Evolutionary conservation across 1,140 invertebrate genomes (phyloP).

Genomic region (Zophobas morio): DNA sequence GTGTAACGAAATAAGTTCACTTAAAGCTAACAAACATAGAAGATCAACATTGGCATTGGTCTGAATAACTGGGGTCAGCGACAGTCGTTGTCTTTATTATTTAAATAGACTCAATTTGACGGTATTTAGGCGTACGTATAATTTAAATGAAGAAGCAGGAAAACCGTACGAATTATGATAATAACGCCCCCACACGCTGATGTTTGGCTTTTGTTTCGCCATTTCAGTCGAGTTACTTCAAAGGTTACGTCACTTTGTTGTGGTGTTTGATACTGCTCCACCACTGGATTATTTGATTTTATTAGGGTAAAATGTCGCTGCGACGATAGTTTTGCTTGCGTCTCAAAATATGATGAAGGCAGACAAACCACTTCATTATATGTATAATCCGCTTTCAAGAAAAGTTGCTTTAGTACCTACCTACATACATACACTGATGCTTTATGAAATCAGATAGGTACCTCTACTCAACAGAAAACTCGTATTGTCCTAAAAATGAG

Average conservation of each 20-base stretch:
- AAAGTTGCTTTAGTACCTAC: no score
- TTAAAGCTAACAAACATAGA: no score
- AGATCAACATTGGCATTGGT: no score
- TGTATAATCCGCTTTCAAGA: no score
- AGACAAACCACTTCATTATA: background rate
- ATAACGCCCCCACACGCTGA: background rate
- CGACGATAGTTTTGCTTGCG: background rate
- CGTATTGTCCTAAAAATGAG: no score
- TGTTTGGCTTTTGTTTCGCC: conserved; percentile 7
- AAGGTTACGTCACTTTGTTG: conserved; percentile 24
- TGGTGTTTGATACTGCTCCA: background rate
- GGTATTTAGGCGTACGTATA: background rate
- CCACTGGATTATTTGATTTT: conserved; percentile 16
- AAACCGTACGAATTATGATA: conserved; percentile 8
- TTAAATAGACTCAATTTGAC: conserved; percentile 8
- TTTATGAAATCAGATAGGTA: no score
- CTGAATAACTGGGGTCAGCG: no score
- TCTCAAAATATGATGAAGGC: background rate
- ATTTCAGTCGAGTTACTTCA: conserved; percentile 6
- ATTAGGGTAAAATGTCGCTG: conserved; percentile 1
- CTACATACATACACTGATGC: no score
- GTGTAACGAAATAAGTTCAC: no score
- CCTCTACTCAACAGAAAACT: no score
- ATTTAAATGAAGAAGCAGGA: background rate
- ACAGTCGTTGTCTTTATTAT: background rate